Evolutionary conservation across 64 coral and sea anemone genomes (phyloP), one percentile per base, ranked within the genome.

Genomic region (Actinia equina): DNA sequence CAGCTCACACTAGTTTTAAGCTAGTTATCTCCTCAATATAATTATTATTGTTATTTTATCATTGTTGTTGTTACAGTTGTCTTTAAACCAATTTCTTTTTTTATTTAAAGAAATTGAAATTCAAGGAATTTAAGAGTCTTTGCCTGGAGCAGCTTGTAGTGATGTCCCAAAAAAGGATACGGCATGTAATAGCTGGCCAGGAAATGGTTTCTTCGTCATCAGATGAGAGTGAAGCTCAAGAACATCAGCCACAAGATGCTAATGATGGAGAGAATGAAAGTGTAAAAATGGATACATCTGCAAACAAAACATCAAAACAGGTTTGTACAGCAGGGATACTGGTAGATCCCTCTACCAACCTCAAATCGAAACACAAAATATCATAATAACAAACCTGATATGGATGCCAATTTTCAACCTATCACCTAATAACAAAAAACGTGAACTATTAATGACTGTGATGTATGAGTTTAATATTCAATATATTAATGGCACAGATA

Each of bases 81-180:
- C 30, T 37, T 37, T 37, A 16, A 59, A 59, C 2, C 18, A 65
- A n/a, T 65, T 65, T 20, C 14, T 65, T n/a, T n/a, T 23, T 65
- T 37, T 37, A 7, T 65, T 23, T 4, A 13, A 44, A 96, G 94
- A 90, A 93, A 59, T 13, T 90, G 11, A 89, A 93, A 20, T 77
- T 93, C 44, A 96, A 83, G 56, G 94, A 96, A 87, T 79, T 96
- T 42, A 96, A 90, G 49, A 88, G 71, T 10, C 82, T 93, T 17
- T 96, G 94, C 74, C 82, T 86, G 70, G 94, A 96, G 9, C 94
- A 96, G 52, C 94, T 96, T 58, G 91, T 93, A 70, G 87, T 61
- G 27, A 86, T 96, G 42, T 96, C 94, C 64, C 22, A 83, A 5
- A 93, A 79, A 44, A 70, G 89, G 11, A 59, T 96, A 22, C 85